Evolutionary conservation across 2,113 vertebrate genomes (phyloP), one percentile per base, ranked within the genome.

Genomic region (Sitta europaea): DNA sequence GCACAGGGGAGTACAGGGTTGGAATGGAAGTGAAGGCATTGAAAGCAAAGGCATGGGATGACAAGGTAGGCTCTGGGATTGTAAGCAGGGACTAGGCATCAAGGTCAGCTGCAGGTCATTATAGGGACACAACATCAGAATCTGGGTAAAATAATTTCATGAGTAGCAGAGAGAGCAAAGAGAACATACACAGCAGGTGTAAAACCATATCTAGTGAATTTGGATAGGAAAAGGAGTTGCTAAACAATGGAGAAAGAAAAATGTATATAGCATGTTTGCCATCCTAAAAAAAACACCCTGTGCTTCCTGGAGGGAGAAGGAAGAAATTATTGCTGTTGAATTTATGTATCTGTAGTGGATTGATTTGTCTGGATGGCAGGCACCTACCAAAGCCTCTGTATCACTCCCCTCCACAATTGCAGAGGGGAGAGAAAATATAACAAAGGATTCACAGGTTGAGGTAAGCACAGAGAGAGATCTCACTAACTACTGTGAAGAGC

Each of bases 301-400:
- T 57, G 27, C 16, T 82, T 91, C 28, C 48, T 45, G 35, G 28
- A 45, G 31, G 82, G 57, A 36, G 14, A 2, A 66, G n/a, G 38
- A 86, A 86, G 66, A 74, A 61, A 27, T 61, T 16, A 13, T 6
- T 33, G 13, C 54, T 6, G 2, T 62, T 0, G 0, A 6, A 47
- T 14, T 42, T 29, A 17, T 4, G 14, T 67, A 9, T 27, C 43
- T 51, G 43, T 75, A 31, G 43, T 33, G 36, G 4, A 15, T 51
- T 67, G 53, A 27, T 22, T 42, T 0, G 0, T 58, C 16, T 58
- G 43, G 36, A 50, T 75, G 35, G 35, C 51, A 74, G 24, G 15
- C 42, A 57, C 43, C 51, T 57, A 35, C 9, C 9, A 35, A 66
- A 50, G 42, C 42, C 42, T 74, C 24, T 48, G n/a, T 29, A 10